Base-by-base conservation (phyloP, 1,140 invertebrate species). In the Drosophila cardini region DNA sequence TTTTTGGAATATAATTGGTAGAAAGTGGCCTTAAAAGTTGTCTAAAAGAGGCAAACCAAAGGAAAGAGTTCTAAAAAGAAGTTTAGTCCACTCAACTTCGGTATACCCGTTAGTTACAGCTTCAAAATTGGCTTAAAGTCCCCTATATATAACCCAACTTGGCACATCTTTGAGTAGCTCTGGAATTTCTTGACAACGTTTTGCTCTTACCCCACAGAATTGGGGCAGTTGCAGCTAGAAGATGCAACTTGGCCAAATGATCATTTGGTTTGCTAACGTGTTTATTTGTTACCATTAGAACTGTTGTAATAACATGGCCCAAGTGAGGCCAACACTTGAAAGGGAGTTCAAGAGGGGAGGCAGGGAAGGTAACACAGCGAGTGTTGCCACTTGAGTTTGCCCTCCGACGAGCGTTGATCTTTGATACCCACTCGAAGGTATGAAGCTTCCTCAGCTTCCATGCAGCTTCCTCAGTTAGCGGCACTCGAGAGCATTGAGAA, bases 361-460 rank as follows among this genome's bases (percentile, higher is more conserved):
- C 0, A 13, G n/a, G 10, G 38, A n/a, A 4, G 38, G 11, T 11
- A 40, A 4, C 4, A 2, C 11, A 46, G 58, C 70, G 53, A 48
- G 43, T 26, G 21, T 2, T 26, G 57, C 53, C 69, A 64, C 70
- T 65, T 50, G 10, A 16, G 50, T 21, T 21, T 69, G 58, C 15
- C 52, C 40, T 58, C 74, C 52, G 52, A 57, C 71, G 81, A 84
- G 70, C 81, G 77, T 84, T 84, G 81, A 80, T 84, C 80, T 85
- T 76, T 77, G 81, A 84, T 84, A 84, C 69, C 77, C 81, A 85
- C 80, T 80, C 50, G 43, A 45, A 15, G 7, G 58, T 38, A 72
- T 81, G 60, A 72, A 85, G 80, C 80, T 84, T 84, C 81, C 80
- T 84, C 80, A 84, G 80, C 80, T 60, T 38, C 36, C 36, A 72